Base-by-base conservation (phyloP, 2,113 vertebrate genomes). In the Nicator chloris region DNA sequence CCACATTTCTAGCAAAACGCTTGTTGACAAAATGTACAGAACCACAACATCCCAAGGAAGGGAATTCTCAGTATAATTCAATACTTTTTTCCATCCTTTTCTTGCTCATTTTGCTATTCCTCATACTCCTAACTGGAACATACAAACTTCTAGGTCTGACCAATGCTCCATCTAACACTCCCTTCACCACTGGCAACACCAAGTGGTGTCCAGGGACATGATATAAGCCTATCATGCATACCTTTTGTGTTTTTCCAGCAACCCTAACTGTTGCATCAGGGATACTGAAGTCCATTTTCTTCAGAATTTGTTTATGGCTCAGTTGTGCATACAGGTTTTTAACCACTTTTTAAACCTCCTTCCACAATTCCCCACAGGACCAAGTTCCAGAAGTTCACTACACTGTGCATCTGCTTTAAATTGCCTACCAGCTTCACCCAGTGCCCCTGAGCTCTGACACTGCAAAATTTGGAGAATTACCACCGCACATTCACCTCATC, bases 211-310 rank as follows among this genome's bases (percentile, higher is more conserved):
- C 4, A 26, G 4, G 24, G 24, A 69, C 20, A 44, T 2, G 5
- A 64, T 2, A 14, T 0, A 64, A 47, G 20, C 31, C 59, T 54
- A 14, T 7, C 1, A 1, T 8, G 11, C 16, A 20, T 6, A 20
- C 9, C 59, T 73, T 26, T 10, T 22, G 1, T 20, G 8, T 24
- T 40, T 57, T 33, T 45, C 49, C 59, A 69, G 66, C 63, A 72
- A 10, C n/a, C 47, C 27, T 1, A 7, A 17, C 39, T 57, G 27
- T 1, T 45, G 17, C 13, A 35, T 20, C 8, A 65, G 30, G 45
- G 15, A 56, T n/a, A 35, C 1, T 44, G 3, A 76, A 56, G n/a
- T 28, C 61, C 37, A 61, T 21, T 40, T 53, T 59, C 40, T 76
- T 42, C 5, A 69, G 37, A 40, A 72, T 24, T 35, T 64, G 50